These are phyloP conservation scores for Brachyalestes nurse DNA, from an alignment of 2,797 vertebrate genomes.

Conservation along the genomic window DNA sequence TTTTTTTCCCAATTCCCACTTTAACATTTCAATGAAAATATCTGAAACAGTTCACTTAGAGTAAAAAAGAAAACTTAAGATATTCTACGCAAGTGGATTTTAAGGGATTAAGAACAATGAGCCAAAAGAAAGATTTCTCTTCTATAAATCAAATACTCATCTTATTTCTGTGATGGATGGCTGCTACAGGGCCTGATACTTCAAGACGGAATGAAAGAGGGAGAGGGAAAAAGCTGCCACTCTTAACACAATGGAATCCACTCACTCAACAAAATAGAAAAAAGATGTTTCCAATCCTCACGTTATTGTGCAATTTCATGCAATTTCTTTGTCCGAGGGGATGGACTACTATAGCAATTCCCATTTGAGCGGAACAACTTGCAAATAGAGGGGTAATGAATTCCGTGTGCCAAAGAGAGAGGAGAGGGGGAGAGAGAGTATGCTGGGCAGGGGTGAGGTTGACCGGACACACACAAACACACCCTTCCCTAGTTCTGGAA, in stretches of 20 bases:
- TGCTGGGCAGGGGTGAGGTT: constrained; percentile 30
- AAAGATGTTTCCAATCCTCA: constrained; percentile 57
- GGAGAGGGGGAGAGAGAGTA: constrained; percentile 29
- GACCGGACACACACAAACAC: constrained; percentile 47
- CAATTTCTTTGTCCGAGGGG: constrained; percentile 44
- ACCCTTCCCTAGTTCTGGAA: constrained; percentile 51
- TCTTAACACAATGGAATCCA: constrained; percentile 35
- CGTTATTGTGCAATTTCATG: constrained; percentile 60
- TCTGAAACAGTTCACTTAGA: too few species aligned
- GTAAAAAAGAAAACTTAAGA: too few species aligned
- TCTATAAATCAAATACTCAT: background rate
- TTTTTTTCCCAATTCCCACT: too few species aligned
- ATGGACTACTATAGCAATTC: constrained; percentile 54
- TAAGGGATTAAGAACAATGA: background rate
- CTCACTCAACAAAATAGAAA: constrained; percentile 26
- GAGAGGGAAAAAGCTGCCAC: background rate
- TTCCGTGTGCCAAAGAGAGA: constrained; percentile 51
- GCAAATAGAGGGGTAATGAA: constrained; percentile 55
- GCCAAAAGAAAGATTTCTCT: background rate
- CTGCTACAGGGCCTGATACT: background rate
- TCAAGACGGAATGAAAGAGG: constrained; percentile 1
- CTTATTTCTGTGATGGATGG: background rate
- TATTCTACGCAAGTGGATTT: background rate
- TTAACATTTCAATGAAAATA: too few species aligned
- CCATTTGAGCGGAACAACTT: constrained; percentile 49